Conservation (phyloP, 2,113 vertebrate species). For the Zootoca vivipara region DNA sequence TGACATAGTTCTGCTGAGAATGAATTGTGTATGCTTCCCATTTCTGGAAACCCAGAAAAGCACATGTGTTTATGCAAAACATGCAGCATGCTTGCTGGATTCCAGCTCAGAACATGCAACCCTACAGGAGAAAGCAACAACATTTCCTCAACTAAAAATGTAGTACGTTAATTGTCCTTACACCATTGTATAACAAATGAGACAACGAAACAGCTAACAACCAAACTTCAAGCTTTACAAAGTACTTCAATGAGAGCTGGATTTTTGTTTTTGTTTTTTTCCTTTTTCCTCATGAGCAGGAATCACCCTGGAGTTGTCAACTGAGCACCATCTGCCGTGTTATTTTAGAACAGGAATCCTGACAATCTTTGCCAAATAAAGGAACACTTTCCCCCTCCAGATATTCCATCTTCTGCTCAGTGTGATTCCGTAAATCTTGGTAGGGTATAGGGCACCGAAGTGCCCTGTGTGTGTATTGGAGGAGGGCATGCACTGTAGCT, state of each 20-base stretch:
- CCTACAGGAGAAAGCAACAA: background rate
- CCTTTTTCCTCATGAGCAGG: background rate
- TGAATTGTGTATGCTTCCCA: background rate
- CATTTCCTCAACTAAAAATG: background rate
- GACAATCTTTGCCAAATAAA: background rate
- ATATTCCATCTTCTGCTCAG: background rate
- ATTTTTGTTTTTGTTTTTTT: background rate
- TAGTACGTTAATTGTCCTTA: background rate
- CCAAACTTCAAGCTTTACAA: background rate
- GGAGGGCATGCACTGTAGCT: background rate
- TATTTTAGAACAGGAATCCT: constrained; percentile 28
- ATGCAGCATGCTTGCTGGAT: background rate
- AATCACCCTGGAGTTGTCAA: constrained; percentile 23
- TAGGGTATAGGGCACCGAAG: background rate
- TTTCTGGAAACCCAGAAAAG: background rate
- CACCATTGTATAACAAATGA: background rate
- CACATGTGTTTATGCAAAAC: background rate
- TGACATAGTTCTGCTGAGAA: background rate
- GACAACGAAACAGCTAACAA: background rate
- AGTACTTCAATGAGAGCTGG: background rate
- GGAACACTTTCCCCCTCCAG: constrained; percentile 25
- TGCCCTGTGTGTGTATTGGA: background rate
- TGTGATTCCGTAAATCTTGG: constrained; percentile 4
- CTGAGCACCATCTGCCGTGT: constrained; percentile 34
- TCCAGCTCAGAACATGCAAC: background rate